These are phyloP conservation scores for Eupithecia dodoneata DNA, from an alignment of 2,888 invertebrate species.

Conservation along the genomic window DNA sequence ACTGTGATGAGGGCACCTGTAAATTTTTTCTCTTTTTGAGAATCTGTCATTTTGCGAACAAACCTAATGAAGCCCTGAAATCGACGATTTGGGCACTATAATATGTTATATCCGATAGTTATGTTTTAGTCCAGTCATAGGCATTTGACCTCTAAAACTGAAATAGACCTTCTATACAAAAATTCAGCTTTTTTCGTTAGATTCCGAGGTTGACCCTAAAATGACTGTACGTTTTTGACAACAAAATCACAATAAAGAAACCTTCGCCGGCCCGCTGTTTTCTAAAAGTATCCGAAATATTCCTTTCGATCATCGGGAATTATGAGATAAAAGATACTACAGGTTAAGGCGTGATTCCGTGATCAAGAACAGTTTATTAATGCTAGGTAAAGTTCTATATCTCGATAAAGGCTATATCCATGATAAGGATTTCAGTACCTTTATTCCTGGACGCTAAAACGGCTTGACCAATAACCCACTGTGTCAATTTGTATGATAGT, in stretches of 20 bases:
- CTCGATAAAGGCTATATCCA: background rate
- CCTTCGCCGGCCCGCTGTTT: background rate
- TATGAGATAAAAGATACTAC: constrained; percentile 51
- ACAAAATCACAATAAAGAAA: background rate
- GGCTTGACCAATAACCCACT: background rate
- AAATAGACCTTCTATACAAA: no score
- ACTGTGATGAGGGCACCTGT: no score
- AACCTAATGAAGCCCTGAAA: background rate
- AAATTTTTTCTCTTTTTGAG: no score
- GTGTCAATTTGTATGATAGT: background rate
- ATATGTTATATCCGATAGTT: background rate
- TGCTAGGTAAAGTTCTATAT: background rate
- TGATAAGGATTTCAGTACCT: background rate
- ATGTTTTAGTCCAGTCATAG: no score
- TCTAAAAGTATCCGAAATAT: constrained; percentile 31
- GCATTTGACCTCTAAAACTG: no score
- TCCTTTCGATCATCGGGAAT: constrained; percentile 54
- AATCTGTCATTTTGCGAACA: no score
- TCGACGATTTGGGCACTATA: background rate
- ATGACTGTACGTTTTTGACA: background rate
- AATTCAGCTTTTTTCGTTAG: no score
- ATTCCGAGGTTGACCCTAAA: no score
- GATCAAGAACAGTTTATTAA: background rate
- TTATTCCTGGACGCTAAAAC: background rate
- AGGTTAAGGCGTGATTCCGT: background rate